Conservation (phyloP, 1,140 invertebrate genomes). For the Caenorhabditis tropicalis region DNA sequence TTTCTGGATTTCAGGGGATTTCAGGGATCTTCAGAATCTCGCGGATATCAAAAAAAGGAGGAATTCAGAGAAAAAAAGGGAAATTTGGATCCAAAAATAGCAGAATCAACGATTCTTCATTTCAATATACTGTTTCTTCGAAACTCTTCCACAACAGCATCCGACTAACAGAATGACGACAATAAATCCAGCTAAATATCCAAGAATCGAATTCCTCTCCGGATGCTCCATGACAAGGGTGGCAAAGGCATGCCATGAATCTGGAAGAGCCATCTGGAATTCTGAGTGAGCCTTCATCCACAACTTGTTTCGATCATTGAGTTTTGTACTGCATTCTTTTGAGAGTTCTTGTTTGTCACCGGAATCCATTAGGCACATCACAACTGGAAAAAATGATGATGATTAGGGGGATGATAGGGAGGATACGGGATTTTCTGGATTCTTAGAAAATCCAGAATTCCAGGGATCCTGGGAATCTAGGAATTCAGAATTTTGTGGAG, state of each 20-base stretch:
- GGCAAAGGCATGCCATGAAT: constrained; percentile 63
- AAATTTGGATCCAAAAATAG: background rate
- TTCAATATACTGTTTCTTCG: constrained; percentile 64
- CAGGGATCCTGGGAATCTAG: background rate
- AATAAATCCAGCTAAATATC: constrained; percentile 65
- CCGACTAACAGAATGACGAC: constrained; percentile 66
- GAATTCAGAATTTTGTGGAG: too few relatives aligned
- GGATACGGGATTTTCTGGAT: background rate
- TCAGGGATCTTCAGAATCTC: background rate
- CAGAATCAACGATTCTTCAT: constrained; percentile 66
- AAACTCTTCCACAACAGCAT: constrained; percentile 68
- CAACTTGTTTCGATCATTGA: constrained; percentile 66
- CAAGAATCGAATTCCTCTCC: constrained; percentile 59
- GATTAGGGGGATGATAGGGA: too few relatives aligned
- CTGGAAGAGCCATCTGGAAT: constrained; percentile 67
- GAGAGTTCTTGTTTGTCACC: constrained; percentile 57
- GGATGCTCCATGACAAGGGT: constrained; percentile 54
- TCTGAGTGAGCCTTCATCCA: constrained; percentile 71
- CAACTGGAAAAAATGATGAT: constrained; percentile 61
- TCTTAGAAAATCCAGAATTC: too few relatives aligned
- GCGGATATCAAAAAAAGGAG: too few relatives aligned
- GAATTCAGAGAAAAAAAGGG: too few relatives aligned
- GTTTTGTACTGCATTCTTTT: constrained; percentile 61
- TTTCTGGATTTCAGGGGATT: too few relatives aligned
- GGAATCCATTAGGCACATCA: constrained; percentile 67